Evolutionary conservation across 2,888 invertebrate species (phyloP).

Genomic region (Synanthedon myopaeformis): DNA sequence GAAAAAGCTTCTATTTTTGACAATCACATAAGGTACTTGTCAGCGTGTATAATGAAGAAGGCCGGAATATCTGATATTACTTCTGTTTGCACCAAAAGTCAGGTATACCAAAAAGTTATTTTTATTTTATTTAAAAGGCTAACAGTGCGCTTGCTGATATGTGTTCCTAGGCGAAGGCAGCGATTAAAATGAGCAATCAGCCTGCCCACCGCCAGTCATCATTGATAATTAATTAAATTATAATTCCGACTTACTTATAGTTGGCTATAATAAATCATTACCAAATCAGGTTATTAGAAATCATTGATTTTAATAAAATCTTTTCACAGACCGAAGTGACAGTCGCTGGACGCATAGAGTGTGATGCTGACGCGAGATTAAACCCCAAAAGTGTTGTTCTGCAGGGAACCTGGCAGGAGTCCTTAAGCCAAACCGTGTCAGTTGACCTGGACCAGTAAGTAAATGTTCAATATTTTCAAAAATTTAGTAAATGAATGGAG

Average conservation of each 20-base stretch:
- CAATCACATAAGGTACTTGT: conserved; percentile 54
- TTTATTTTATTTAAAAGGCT: too few species aligned
- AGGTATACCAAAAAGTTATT: conserved; percentile 25
- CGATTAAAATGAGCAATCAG: too few species aligned
- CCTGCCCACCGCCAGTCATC: too few species aligned
- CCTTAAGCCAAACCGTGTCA: conserved; percentile 56
- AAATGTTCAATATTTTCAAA: too few species aligned
- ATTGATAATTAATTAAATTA: too few species aligned
- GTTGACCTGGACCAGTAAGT: conserved; percentile 58
- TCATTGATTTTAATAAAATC: too few species aligned
- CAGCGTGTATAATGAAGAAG: conserved; percentile 58
- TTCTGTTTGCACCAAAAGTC: conserved; percentile 57
- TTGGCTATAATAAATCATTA: too few species aligned
- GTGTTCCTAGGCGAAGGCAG: too few species aligned
- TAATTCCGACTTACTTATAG: too few species aligned
- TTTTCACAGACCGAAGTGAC: conserved; percentile 41
- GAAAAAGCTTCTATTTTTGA: conserved; percentile 57
- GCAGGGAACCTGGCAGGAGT: conserved; percentile 73
- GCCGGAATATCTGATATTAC: conserved; percentile 39
- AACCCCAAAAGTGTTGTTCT: conserved; percentile 78
- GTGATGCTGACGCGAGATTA: conserved; percentile 79
- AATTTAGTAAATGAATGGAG: too few species aligned
- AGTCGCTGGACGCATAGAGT: conserved; percentile 79
- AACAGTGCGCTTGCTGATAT: too few species aligned
- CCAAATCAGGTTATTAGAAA: too few species aligned